Evolutionary conservation across 2,888 invertebrate species (phyloP).

Genomic region (Globia sparganii): DNA sequence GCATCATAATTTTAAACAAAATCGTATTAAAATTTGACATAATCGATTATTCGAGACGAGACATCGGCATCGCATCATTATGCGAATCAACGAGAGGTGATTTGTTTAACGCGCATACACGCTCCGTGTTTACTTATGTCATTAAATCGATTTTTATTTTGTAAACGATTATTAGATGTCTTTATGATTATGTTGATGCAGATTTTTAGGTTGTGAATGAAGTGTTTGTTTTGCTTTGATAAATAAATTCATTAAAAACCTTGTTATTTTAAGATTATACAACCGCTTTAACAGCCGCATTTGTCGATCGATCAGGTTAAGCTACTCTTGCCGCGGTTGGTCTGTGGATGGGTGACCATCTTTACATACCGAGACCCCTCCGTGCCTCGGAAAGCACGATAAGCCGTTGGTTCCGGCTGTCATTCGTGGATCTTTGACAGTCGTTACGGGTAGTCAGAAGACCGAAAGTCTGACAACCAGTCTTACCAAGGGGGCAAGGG

Average conservation of each 20-base stretch:
- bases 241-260: neutral
- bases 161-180: constrained; percentile 71
- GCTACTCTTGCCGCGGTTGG: too few species aligned
- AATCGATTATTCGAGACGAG: constrained; percentile 72
- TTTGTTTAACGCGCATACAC: constrained; percentile 72
- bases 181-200: constrained; percentile 56
- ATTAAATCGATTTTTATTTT: constrained; percentile 75
- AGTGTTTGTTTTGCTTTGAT: constrained; percentile 28
- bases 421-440: too few species aligned
- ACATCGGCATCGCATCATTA: constrained; percentile 67
- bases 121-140: constrained; percentile 76
- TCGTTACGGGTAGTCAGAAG: too few species aligned
- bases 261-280: too few species aligned
- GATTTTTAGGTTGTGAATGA: constrained; percentile 39
- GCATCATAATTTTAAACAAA: constrained; percentile 69
- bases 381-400: too few species aligned
- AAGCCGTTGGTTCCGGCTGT: too few species aligned
- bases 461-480: too few species aligned
- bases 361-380: too few species aligned
- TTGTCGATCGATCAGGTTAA: too few species aligned
- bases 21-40: constrained; percentile 75
- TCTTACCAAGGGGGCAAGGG: too few species aligned
- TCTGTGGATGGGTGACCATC: too few species aligned
- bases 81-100: constrained; percentile 73
- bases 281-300: too few species aligned